phyloP scores from a whole-genome alignment of 2,797 vertebrate genomes.

The Euthynnus affinis region DNA sequence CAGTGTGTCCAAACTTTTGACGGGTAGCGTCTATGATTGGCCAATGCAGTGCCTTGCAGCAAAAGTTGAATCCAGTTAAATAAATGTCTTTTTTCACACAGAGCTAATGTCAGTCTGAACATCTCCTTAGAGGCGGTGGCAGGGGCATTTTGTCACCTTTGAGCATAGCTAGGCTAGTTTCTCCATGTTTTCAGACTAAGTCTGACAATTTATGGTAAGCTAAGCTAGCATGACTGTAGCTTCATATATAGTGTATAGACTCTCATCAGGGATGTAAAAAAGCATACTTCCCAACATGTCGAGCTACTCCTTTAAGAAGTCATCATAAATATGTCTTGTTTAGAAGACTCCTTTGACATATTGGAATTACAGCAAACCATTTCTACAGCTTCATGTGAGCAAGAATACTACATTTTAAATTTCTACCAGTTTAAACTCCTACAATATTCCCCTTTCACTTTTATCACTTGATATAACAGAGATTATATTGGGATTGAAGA shows the following conservation, averaged over 20 bases:
- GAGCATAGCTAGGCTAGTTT: too few species aligned
- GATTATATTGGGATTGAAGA: conserved; percentile 6
- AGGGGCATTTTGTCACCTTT: not conserved
- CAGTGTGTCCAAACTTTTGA: too few species aligned
- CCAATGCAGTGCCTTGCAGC: too few species aligned
- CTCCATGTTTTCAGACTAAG: not conserved
- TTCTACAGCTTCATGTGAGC: not conserved
- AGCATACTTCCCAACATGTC: not conserved
- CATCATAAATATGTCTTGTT: not conserved
- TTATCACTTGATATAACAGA: not conserved
- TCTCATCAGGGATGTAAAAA: not conserved
- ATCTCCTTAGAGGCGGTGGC: too few species aligned
- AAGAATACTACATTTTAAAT: not conserved
- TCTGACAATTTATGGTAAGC: too few species aligned
- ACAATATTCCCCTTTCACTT: not conserved
- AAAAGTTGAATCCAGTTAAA: too few species aligned
- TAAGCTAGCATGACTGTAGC: not conserved
- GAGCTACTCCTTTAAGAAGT: too few species aligned
- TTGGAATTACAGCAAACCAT: not conserved
- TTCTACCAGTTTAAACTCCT: not conserved
- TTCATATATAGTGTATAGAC: not conserved
- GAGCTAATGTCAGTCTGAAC: too few species aligned
- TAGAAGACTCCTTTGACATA: not conserved
- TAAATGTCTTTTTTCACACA: too few species aligned
- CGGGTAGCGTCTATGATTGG: too few species aligned